Conservation (phyloP, 1,140 invertebrate species). For the Archivesica marissinica region DNA sequence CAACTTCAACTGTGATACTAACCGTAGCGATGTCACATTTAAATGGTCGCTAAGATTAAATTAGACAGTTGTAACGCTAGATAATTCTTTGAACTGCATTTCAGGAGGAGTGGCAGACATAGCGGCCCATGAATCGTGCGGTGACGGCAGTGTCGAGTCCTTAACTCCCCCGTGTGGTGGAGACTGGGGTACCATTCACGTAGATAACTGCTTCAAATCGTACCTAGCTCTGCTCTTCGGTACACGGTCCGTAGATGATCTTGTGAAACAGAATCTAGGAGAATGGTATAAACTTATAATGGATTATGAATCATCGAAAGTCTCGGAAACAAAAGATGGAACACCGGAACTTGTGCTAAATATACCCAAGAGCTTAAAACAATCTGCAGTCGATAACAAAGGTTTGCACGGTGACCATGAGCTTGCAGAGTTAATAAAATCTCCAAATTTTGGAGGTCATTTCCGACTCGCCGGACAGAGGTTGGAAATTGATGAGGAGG, state of each 20-base stretch:
- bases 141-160: conserved; percentile 17
- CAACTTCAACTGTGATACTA: neutral
- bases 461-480: conserved; percentile 1
- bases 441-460: conserved; percentile 43
- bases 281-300: conserved; percentile 8
- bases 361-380: conserved; percentile 12
- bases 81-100: conserved; percentile 15
- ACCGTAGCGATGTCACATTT: neutral
- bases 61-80: neutral
- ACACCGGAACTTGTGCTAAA: neutral
- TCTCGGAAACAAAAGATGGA: neutral
- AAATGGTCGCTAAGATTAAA: neutral
- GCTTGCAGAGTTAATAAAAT: conserved; percentile 7
- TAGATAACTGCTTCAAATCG: conserved; percentile 28
- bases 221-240: conserved; percentile 46
- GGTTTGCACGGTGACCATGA: neutral
- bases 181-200: conserved; percentile 33
- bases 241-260: neutral
- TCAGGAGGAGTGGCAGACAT: conserved; percentile 46
- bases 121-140: conserved; percentile 18
- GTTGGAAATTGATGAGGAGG: conserved; percentile 1
- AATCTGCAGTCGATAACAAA: neutral
- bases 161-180: conserved; percentile 42
- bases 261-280: neutral
- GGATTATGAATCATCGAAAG: conserved; percentile 6